Base-by-base conservation (phyloP, 2,888 invertebrate species). In the Scelioninae gen. 1 region DNA sequence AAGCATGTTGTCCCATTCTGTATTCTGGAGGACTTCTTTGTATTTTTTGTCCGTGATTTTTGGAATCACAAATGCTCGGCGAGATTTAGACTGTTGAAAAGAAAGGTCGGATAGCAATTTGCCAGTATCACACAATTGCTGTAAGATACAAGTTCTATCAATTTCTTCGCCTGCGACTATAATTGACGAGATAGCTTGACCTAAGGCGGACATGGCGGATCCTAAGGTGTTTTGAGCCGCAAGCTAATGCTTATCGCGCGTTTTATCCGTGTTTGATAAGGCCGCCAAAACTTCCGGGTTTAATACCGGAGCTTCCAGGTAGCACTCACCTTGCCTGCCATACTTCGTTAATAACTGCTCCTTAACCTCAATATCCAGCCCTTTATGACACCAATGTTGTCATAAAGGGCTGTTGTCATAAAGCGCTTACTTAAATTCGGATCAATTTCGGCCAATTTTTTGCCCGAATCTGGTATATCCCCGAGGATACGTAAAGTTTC, bases 351-450 rank as follows among this genome's bases (percentile, higher is more conserved):
- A 1, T n/a, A 69, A 10, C 2, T 77, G 62, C 1, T 55, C 40
- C 13, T 63, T 69, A n/a, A 63, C 69, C 0, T 77, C 69, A n/a
- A 10, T 5, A 5, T 10, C 23, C 6, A 75, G 13, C 3, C 65
- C 75, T 11, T 75, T 47, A 4, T 63, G 47, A 0, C 56, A 15
- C 75, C 75, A 75, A 34, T 65, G 47, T 0, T 56, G 16, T 56
- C 76, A 72, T 16, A n/a, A n/a, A n/a, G n/a, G n/a, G n/a, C n/a
- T n/a, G n/a, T n/a, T n/a, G n/a, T n/a, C n/a, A n/a, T n/a, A n/a
- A n/a, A 23, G 23, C 23, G 23, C 23, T 23, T 23, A 23, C 23
- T 23, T 23, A 23, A 23, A 23, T 23, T 23, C 2, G 23, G 23
- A 23, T 23, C 23, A 23, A 23, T 23, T 23, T 23, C 23, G 23